Evolutionary conservation across 2,888 invertebrate species (phyloP), one percentile per base, ranked within the genome.

Genomic region (Branchipolynoe longqiensis): DNA sequence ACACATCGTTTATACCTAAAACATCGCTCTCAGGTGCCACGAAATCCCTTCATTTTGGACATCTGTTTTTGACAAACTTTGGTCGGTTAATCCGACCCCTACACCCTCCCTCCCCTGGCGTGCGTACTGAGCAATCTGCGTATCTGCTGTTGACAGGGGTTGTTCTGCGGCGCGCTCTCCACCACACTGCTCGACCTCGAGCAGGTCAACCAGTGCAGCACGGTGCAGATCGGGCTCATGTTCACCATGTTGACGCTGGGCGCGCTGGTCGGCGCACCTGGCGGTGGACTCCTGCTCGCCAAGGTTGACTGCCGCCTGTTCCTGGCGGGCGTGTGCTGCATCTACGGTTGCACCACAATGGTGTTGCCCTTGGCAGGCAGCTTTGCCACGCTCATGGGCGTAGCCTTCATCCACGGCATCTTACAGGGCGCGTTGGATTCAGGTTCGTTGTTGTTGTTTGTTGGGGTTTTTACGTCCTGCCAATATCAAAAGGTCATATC

Each of bases 111-210:
- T n/a, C n/a, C n/a, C n/a, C n/a, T n/a, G n/a, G n/a, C n/a, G n/a
- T n/a, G n/a, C n/a, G n/a, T n/a, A n/a, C n/a, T n/a, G n/a, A n/a
- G n/a, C n/a, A n/a, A n/a, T n/a, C n/a, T n/a, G n/a, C n/a, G n/a
- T n/a, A n/a, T n/a, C n/a, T n/a, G n/a, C n/a, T n/a, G n/a, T n/a
- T 36, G 14, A 25, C 82, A 83, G 83, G 83, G 83, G 3, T 14
- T 83, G 36, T 83, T 40, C 40, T 62, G 59, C 40, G 83, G 83
- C 14, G 83, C 62, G 25, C 59, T 83, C 8, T 62, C 59, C 18
- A 83, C 59, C 14, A 83, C 59, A 8, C 36, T 83, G 40, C 62
- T 83, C 40, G 83, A 83, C 41, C 64, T 83, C 22, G 59, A 83
- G 41, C 83, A 62, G 28, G n/a, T 83, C 8, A 83, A 62, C 3